These are phyloP conservation scores for Pandion haliaetus DNA, from an alignment of 2,113 vertebrate genomes.

Conservation along the genomic window DNA sequence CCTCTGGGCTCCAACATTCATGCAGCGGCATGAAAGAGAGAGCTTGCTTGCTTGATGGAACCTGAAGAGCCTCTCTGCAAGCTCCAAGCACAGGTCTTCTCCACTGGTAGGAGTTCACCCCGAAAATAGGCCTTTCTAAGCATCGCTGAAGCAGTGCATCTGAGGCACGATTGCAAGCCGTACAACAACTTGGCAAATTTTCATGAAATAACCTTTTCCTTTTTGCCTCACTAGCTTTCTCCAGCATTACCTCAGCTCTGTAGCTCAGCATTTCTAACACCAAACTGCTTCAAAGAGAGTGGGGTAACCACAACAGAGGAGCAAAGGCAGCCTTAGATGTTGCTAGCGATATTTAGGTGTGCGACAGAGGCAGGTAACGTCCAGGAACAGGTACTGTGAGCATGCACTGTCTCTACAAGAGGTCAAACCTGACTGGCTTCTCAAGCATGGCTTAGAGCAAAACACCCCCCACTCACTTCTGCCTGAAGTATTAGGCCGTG, in stretches of 20 bases:
- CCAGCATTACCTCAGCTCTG: background rate
- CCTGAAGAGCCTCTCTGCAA: background rate
- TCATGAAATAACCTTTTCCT: background rate
- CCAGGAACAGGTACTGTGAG: background rate
- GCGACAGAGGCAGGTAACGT: background rate
- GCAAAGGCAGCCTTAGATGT: background rate
- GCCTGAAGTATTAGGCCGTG: background rate
- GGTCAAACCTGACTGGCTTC: background rate
- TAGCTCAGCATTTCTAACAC: background rate
- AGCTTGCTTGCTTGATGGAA: background rate
- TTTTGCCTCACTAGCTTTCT: background rate
- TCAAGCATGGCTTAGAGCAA: background rate
- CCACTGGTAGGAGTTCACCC: background rate
- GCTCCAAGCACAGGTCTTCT: background rate
- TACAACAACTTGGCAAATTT: background rate
- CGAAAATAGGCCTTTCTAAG: accelerated
- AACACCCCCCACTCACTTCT: background rate
- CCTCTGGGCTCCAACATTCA: background rate
- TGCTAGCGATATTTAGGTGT: background rate
- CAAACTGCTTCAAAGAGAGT: background rate
- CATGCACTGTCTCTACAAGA: background rate
- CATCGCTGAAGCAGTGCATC: too few species aligned
- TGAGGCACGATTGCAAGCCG: background rate
- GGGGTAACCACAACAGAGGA: background rate
- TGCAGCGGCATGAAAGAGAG: background rate